phyloP scores from a whole-genome alignment of 2,888 invertebrate species.

The Scaptomyza tumidula region DNA sequence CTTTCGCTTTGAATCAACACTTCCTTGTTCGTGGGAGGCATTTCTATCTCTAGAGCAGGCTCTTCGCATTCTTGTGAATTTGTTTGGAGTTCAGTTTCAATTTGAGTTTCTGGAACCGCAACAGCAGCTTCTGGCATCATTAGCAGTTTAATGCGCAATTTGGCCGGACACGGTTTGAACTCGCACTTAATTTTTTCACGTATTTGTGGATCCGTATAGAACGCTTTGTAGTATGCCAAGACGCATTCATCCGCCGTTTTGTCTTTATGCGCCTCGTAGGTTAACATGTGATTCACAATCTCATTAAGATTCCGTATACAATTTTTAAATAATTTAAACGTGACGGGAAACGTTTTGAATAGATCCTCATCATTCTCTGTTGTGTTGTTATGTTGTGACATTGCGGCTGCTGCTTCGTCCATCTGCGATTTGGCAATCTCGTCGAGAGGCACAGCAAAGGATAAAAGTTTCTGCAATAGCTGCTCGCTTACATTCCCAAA shows the following conservation, averaged over 20 bases:
- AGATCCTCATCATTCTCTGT: background rate
- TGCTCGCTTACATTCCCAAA: constrained; percentile 17
- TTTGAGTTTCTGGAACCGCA: background rate
- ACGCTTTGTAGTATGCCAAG: constrained; percentile 42
- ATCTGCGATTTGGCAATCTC: constrained; percentile 12
- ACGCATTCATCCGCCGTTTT: constrained; percentile 31
- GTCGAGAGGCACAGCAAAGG: constrained; percentile 29
- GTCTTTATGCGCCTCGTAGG: constrained; percentile 16
- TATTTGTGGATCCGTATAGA: constrained; percentile 40
- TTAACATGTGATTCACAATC: constrained; percentile 44
- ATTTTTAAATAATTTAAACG: constrained; percentile 29
- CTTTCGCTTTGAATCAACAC: constrained; percentile 11
- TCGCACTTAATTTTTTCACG: constrained; percentile 34
- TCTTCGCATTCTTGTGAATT: background rate
- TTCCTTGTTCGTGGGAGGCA: background rate
- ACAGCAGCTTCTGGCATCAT: background rate
- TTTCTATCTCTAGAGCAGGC: background rate
- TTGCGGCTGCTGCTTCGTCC: background rate
- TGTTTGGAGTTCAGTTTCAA: background rate
- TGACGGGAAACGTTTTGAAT: constrained; percentile 20
- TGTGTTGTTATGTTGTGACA: background rate
- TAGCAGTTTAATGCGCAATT: constrained; percentile 25
- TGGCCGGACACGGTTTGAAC: constrained; percentile 49
- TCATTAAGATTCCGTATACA: constrained; percentile 34
- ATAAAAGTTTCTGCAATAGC: constrained; percentile 23